Conservation (phyloP, 1,140 invertebrate genomes). For the Cotesia vestalis region DNA sequence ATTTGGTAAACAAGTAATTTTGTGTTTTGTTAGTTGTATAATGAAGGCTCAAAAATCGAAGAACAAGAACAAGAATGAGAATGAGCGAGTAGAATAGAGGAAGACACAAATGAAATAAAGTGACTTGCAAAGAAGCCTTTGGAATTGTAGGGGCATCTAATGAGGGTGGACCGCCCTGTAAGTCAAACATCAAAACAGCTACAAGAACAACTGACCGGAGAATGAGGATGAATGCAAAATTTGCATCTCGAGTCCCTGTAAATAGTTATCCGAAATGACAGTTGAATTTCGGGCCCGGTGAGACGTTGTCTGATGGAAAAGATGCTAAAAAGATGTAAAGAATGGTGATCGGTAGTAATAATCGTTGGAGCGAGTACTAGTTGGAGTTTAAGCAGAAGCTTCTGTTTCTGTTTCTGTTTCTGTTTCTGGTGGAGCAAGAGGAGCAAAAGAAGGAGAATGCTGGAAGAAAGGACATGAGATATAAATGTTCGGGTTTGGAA, state of each 20-base stretch:
- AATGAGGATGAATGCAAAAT: constrained; percentile 44
- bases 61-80: not conserved
- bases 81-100: not conserved
- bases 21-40: no score
- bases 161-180: constrained; percentile 51
- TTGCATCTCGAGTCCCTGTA: constrained; percentile 48
- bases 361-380: constrained; percentile 27
- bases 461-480: constrained; percentile 24
- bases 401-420: no score
- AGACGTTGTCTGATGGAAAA: constrained; percentile 14
- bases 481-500: constrained; percentile 15
- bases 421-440: constrained; percentile 49
- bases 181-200: constrained; percentile 38
- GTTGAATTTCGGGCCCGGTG: constrained; percentile 50
- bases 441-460: constrained; percentile 47
- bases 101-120: not conserved
- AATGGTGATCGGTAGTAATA: constrained; percentile 27
- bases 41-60: not conserved
- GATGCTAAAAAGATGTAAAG: constrained; percentile 15
- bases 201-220: not conserved
- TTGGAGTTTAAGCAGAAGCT: not conserved
- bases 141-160: constrained; percentile 41
- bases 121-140: constrained; percentile 6
- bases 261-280: constrained; percentile 62
- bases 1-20: no score